Conservation (phyloP, 2,888 invertebrate genomes). For the Perdita meconis region DNA sequence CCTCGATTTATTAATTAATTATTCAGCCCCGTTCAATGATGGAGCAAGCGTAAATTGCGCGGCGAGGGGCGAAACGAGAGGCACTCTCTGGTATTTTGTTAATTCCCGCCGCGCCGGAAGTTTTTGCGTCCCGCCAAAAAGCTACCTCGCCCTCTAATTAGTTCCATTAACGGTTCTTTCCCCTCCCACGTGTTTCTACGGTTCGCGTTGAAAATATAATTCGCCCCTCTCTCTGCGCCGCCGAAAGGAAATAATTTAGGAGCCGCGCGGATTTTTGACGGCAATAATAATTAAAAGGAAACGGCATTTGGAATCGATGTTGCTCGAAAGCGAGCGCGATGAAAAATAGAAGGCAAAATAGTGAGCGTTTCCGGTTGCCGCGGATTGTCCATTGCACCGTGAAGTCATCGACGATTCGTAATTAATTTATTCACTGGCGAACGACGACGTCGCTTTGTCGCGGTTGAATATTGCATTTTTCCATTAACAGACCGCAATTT, state of each 20-base stretch:
- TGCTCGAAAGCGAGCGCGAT: background rate
- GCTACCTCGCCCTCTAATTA: background rate
- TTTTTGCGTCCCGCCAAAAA: background rate
- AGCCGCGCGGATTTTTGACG: too few relatives aligned
- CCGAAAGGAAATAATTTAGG: too few relatives aligned
- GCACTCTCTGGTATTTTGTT: background rate
- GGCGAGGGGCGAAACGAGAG: background rate
- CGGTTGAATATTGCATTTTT: conserved; percentile 69
- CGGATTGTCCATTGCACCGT: conserved; percentile 37
- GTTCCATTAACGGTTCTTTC: background rate
- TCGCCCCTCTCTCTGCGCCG: too few relatives aligned
- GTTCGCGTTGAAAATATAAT: too few relatives aligned
- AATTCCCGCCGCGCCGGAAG: background rate
- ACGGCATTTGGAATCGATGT: too few relatives aligned
- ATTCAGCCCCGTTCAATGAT: conserved; percentile 23
- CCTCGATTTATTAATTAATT: conserved; percentile 50
- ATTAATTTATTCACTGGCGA: conserved; percentile 63
- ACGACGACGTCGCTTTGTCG: conserved; percentile 50
- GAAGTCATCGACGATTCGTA: conserved; percentile 44
- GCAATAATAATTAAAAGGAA: too few relatives aligned
- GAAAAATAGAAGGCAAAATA: background rate
- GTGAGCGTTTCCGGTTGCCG: conserved; percentile 14
- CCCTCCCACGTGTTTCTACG: background rate
- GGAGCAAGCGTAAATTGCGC: conserved; percentile 18
- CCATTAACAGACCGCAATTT: conserved; percentile 63